Evolutionary conservation across 2,113 vertebrate species (phyloP), one percentile per base, ranked within the genome.

Genomic region (Piaya cayana): DNA sequence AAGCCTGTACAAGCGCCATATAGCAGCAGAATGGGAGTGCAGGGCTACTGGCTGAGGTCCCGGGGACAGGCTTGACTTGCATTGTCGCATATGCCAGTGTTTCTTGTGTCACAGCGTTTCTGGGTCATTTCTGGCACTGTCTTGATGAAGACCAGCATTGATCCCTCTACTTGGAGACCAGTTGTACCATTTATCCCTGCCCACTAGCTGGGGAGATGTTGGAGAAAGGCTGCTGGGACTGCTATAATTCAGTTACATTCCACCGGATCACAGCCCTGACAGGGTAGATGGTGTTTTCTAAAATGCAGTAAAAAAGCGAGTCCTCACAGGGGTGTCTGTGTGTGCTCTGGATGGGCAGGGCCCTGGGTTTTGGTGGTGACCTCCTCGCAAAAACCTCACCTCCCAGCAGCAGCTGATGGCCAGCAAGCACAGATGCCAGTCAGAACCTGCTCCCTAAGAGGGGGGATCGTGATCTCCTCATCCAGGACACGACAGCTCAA

Each of bases 131-230:
- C 55, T 93, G 71, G n/a, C 56, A 74, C 42, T 4, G 1, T 63
- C 52, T 49, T 37, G 56, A 68, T 15, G 18, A 86, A 81, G 49
- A 60, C n/a, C 22, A 34, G 34, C 1, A 1, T 36, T 15, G 42
- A 11, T 79, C 14, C 26, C 29, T 86, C 20, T 10, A 0, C 83
- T 34, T 72, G 49, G 19, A 39, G 52, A 88, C 58, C n/a, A 50
- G 3, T 1, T 0, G 6, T 78, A 56, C 58, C 7, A 1, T 77
- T 91, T 29, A 6, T 78, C 7, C 30, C 22, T 60, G n/a, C 32
- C 17, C 1, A 0, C 12, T 2, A 1, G 16, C 8, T 59, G 34
- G 4, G 22, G 43, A 29, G 8, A 43, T 0, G 0, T 8, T 1
- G 4, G 52, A 3, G 12, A 67, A 81, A 83, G 32, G 30, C 30